These are phyloP conservation scores for Periophthalmodon schlosseri DNA, from an alignment of 2,113 vertebrate genomes.

Conservation along the genomic window DNA sequence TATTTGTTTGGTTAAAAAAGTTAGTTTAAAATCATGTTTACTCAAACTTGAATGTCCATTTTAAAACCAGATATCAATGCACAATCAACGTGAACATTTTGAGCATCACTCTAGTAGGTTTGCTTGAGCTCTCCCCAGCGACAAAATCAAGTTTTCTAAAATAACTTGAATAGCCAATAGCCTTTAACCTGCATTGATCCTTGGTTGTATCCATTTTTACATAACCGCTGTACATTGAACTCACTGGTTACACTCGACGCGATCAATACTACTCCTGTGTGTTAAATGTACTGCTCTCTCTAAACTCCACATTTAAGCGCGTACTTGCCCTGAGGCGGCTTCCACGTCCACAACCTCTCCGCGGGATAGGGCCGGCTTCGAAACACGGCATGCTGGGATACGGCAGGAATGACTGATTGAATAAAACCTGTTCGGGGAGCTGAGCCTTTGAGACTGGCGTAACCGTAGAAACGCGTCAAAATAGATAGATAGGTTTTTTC, in stretches of 20 bases:
- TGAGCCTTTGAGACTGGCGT: constrained; percentile 49
- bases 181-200: constrained; percentile 1
- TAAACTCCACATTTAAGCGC: constrained; percentile 44
- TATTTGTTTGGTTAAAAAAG: too few relatives aligned
- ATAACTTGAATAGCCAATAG: background rate
- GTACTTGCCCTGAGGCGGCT: constrained; percentile 48
- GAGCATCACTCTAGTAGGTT: background rate
- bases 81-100: too few relatives aligned
- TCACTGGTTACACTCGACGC: constrained; percentile 33
- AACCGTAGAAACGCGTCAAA: constrained; percentile 18
- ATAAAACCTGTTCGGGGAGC: constrained; percentile 62
- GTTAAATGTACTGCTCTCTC: constrained; percentile 31
- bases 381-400: constrained; percentile 59
- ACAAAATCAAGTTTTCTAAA: background rate
- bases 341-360: constrained; percentile 45
- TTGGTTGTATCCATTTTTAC: constrained; percentile 24
- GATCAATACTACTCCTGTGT: constrained; percentile 48
- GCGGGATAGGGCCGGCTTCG: constrained; percentile 41
- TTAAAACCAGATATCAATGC: too few relatives aligned
- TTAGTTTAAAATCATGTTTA: too few relatives aligned
- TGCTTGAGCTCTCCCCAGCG: background rate
- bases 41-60: too few relatives aligned
- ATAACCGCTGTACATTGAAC: constrained; percentile 27
- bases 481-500: constrained; percentile 40
- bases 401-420: constrained; percentile 62